Percentiles rank a stretch among this genome's conserved stretches.
Evolutionary conservation across 2,888 invertebrate species (phyloP).

Genomic region (Malthinus flaveolus): DNA sequence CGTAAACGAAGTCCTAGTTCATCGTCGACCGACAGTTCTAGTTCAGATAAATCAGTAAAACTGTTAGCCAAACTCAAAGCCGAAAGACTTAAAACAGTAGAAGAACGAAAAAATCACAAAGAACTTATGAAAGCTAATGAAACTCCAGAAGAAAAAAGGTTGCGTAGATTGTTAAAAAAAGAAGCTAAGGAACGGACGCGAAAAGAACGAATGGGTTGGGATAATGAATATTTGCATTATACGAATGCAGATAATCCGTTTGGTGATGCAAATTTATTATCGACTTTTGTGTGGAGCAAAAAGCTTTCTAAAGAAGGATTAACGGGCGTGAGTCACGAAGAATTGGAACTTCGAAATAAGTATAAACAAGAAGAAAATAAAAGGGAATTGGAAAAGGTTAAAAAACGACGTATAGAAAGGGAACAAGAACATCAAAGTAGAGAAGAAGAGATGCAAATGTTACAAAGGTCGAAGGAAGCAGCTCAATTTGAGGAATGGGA

Average conservation of each 20-base stretch:
- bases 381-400: constrained; percentile 91
- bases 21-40: constrained; percentile 34
- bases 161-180: constrained; percentile 84
- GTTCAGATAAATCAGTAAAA: constrained; percentile 63
- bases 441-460: constrained; percentile 80
- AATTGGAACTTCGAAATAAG: constrained; percentile 80
- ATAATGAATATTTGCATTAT: constrained; percentile 94
- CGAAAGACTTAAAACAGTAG: constrained; percentile 66
- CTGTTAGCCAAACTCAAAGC: constrained; percentile 73
- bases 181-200: constrained; percentile 85
- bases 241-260: constrained; percentile 99
- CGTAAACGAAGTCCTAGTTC: constrained; percentile 2
- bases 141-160: constrained; percentile 91
- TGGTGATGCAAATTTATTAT: constrained; percentile 92
- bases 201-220: constrained; percentile 96
- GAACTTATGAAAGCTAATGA: constrained; percentile 84
- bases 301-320: constrained; percentile 94
- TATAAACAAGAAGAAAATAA: constrained; percentile 91
- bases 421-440: constrained; percentile 83
- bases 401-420: constrained; percentile 85
- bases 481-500: constrained; percentile 93
- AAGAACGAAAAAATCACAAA: constrained; percentile 70
- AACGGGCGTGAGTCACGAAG: constrained; percentile 73
- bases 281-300: constrained; percentile 96
- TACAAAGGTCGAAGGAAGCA: constrained; percentile 88